Percentiles rank a stretch among this genome's conserved stretches.
These are phyloP conservation scores for Chromobotia macracanthus DNA, from an alignment of 2,797 vertebrate genomes.

Conservation along the genomic window DNA sequence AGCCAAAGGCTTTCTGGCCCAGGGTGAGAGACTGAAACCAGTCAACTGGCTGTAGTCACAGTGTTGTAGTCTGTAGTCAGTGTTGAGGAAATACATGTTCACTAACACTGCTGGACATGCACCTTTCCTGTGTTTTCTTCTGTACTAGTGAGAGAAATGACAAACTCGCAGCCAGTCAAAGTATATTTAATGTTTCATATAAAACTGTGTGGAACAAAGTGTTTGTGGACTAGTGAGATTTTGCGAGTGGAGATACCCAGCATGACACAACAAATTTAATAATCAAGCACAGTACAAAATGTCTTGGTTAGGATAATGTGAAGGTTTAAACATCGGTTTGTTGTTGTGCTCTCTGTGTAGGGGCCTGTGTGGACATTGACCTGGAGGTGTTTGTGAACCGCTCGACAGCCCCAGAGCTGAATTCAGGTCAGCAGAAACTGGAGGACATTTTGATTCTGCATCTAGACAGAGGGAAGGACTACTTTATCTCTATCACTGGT, in stretches of 20 bases:
- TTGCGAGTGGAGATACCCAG: neutral
- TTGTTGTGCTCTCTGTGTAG: constrained; percentile 68
- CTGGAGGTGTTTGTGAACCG: constrained; percentile 95
- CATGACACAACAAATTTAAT: too few relatives aligned
- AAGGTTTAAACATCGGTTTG: neutral
- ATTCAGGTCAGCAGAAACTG: constrained; percentile 84
- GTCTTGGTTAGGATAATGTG: neutral
- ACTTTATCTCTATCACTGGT: constrained; percentile 91
- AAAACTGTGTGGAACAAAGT: too few relatives aligned
- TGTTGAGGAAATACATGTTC: too few relatives aligned
- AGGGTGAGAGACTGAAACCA: constrained; percentile 77
- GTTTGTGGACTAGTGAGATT: neutral
- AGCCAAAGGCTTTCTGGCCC: constrained; percentile 86
- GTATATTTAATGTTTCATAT: neutral
- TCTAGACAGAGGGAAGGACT: constrained; percentile 91
- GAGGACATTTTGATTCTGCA: constrained; percentile 97
- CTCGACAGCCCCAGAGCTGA: constrained; percentile 86
- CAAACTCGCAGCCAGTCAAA: neutral
- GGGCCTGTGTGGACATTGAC: constrained; percentile 83
- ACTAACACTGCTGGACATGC: too few relatives aligned
- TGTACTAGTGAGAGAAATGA: neutral
- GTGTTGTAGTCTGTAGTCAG: too few relatives aligned
- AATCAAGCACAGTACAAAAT: neutral
- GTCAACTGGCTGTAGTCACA: too few relatives aligned
- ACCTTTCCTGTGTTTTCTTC: too few relatives aligned